Conservation (phyloP, 1,140 invertebrate genomes). For the Heliothis virescens region DNA sequence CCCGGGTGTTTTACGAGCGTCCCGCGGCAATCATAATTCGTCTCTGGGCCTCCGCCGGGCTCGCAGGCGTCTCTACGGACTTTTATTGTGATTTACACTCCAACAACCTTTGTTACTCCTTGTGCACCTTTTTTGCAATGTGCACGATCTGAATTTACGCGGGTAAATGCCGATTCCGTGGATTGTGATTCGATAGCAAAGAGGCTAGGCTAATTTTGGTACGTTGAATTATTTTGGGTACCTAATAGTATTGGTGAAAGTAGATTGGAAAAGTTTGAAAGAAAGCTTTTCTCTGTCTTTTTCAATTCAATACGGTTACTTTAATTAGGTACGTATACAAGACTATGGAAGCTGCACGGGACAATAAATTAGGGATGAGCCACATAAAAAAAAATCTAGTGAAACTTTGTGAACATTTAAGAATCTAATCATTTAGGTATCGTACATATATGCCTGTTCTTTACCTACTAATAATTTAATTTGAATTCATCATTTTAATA, state of each 20-base stretch:
- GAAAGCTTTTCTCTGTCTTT: too few species aligned
- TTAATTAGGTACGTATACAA: too few species aligned
- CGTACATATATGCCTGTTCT: too few species aligned
- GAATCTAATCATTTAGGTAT: too few species aligned
- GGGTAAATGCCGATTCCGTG: slow-evolving; percentile 56
- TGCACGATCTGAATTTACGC: slow-evolving; percentile 63
- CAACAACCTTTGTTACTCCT: slow-evolving; percentile 64
- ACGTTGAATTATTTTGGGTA: slow-evolving; percentile 6
- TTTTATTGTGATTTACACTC: slow-evolving; percentile 84
- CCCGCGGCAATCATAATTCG: slow-evolving; percentile 79
- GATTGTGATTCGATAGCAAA: slow-evolving; percentile 33
- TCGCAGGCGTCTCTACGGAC: slow-evolving; percentile 74
- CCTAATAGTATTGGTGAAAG: neutral
- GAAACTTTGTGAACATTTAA: neutral
- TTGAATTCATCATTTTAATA: neutral
- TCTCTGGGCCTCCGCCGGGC: slow-evolving; percentile 67
- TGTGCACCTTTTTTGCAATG: slow-evolving; percentile 60
- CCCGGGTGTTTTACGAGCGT: slow-evolving; percentile 63
- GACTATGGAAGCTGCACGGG: too few species aligned
- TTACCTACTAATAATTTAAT: too few species aligned
- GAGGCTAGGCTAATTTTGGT: slow-evolving; percentile 21
- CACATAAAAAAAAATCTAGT: neutral
- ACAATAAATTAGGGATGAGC: too few species aligned
- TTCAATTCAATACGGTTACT: too few species aligned
- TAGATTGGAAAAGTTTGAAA: too few species aligned